Evolutionary conservation across 1,140 invertebrate species (phyloP), one percentile per base, ranked within the genome.

Genomic region (Euborellia annulipes): DNA sequence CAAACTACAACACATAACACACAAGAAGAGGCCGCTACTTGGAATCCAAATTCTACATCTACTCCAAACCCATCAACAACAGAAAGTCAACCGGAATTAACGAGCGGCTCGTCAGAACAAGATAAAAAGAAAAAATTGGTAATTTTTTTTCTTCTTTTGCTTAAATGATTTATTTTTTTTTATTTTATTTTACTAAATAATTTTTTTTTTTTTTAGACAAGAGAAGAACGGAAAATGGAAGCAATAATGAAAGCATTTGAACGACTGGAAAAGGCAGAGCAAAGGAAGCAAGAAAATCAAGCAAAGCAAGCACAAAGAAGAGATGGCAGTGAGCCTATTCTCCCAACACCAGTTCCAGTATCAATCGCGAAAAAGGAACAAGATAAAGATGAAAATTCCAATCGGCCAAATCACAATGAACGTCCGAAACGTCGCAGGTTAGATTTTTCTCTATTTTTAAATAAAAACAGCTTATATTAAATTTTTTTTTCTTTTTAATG

Each of bases 141-240:
- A 27, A 27, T 27, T 27, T 27, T 27, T 27, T 27, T 27, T 27
- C 23, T 27, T 27, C 4, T 27, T 27, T 27, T 27, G 23, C 11
- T 27, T 27, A 27, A 6, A 27, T 27, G 11, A 27, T 6, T 27
- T 6, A 27, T 27, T 27, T 27, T 27, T 27, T 6, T 27, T 27
- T 27, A 6, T 27, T 27, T 6, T 27, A 27, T 27, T 27, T 27
- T 27, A 27, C 4, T 27, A 27, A 27, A 6, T 27, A 32, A 39
- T 45, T 17, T 45, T 3, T 37, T 52, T 48, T 43, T 27, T 45
- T 53, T 54, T 23, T 64, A 86, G 79, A 86, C 85, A 2, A 66
- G 89, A 3, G 92, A 97, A 63, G 91, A 97, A 57, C 72, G 89
- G n/a, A 97, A 97, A 66, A 79, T 97, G 71, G 85, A 92, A 57